Evolutionary conservation across 2,888 invertebrate genomes (phyloP).

Genomic region (Lochmaea crataegi): DNA sequence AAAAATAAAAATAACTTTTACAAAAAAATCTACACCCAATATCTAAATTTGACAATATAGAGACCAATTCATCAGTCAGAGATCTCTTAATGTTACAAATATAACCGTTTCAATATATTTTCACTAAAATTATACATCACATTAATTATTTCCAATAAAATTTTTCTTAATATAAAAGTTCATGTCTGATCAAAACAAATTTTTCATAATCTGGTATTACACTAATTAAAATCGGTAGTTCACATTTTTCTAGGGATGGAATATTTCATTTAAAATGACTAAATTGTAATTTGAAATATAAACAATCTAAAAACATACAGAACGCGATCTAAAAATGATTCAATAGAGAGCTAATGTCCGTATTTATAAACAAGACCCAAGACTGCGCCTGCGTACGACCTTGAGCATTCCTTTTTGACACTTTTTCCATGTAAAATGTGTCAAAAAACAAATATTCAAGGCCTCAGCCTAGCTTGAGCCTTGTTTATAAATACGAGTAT

Average conservation of each 20-base stretch:
- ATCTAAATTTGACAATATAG: slow-evolving; percentile 26
- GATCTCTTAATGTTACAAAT: slow-evolving; percentile 22
- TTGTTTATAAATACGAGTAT: too few species aligned
- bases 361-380: too few species aligned
- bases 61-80: slow-evolving; percentile 29
- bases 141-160: slow-evolving; percentile 9
- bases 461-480: too few species aligned
- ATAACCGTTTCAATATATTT: slow-evolving; percentile 7
- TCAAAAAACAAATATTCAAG: too few species aligned
- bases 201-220: not conserved
- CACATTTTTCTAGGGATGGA: not conserved
- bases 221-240: not conserved
- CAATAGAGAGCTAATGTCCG: too few species aligned
- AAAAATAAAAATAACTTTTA: slow-evolving; percentile 34
- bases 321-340: too few species aligned
- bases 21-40: slow-evolving; percentile 30
- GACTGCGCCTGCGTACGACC: too few species aligned
- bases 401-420: too few species aligned
- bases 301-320: too few species aligned
- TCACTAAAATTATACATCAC: slow-evolving; percentile 17
- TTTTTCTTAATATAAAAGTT: not conserved
- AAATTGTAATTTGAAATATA: not conserved
- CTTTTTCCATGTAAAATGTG: too few species aligned
- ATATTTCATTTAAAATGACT: not conserved
- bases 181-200: too few species aligned